phyloP scores from a whole-genome alignment of 2,797 vertebrate species.

The Poeciliopsis gracilis region DNA sequence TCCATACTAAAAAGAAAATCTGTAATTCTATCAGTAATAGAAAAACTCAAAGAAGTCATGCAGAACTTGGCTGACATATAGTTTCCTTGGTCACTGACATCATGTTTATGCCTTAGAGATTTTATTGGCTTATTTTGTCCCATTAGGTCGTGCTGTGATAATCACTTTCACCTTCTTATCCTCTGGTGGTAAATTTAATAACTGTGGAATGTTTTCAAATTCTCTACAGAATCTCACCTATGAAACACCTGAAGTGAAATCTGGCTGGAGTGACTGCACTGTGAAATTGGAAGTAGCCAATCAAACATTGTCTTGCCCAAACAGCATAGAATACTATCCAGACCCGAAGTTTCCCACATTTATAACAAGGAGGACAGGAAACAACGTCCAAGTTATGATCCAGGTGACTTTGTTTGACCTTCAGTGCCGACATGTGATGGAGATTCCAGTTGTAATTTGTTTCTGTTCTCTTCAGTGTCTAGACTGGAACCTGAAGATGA shows the following conservation, averaged over 20 bases:
- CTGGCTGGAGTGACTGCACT: fast-evolving
- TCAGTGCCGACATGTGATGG: not conserved
- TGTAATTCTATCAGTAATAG: no score
- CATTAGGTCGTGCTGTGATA: not conserved
- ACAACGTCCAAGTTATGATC: slow-evolving; percentile 54
- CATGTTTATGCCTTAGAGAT: no score
- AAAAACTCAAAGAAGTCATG: no score
- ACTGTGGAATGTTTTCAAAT: not conserved
- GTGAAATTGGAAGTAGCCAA: slow-evolving; percentile 82
- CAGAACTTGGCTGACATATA: no score
- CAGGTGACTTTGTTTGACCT: slow-evolving; percentile 55
- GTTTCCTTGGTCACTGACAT: no score
- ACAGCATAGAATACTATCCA: slow-evolving; percentile 77
- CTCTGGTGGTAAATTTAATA: no score
- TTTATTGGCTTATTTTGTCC: no score
- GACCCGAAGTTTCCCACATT: slow-evolving; percentile 87
- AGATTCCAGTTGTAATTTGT: no score
- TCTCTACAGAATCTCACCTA: slow-evolving; percentile 58
- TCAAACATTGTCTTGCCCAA: slow-evolving; percentile 72
- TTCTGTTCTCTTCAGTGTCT: not conserved
- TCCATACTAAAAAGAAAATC: no score
- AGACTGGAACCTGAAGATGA: slow-evolving; percentile 86
- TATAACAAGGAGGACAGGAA: slow-evolving; percentile 23
- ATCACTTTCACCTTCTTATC: no score
- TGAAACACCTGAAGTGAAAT: not conserved